Conservation (phyloP, 2,888 invertebrate genomes). For the Calliphora vomitoria region DNA sequence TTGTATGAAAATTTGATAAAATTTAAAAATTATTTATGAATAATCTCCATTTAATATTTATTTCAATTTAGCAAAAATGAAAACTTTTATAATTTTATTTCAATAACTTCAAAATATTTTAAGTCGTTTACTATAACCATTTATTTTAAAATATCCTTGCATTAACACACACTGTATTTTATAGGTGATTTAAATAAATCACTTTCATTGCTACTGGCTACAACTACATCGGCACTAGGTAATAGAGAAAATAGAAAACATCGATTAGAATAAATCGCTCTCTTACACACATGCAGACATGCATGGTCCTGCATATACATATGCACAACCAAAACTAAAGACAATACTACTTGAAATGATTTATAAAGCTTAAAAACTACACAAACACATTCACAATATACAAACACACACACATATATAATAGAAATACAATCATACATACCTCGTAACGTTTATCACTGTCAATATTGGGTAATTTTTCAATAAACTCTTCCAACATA, state of each 20-base stretch:
- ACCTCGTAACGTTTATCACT: constrained; percentile 76
- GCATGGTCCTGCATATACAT: not conserved
- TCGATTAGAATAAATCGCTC: constrained; percentile 56
- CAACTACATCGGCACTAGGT: constrained; percentile 12
- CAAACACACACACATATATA: not conserved
- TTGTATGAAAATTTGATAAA: too few relatives aligned
- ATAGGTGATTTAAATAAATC: constrained; percentile 60
- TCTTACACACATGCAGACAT: not conserved
- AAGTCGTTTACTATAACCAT: too few relatives aligned
- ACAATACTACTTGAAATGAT: constrained; percentile 64
- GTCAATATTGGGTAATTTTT: constrained; percentile 77
- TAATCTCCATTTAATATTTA: too few relatives aligned
- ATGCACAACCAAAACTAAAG: constrained; percentile 33
- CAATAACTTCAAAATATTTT: too few relatives aligned
- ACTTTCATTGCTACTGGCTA: constrained; percentile 31
- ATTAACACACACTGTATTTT: constrained; percentile 36
- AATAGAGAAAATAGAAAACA: constrained; percentile 59
- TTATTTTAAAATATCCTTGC: too few relatives aligned
- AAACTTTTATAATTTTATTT: too few relatives aligned
- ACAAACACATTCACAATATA: constrained; percentile 12
- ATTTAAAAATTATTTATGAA: too few relatives aligned
- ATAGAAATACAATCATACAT: constrained; percentile 24
- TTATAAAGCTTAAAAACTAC: constrained; percentile 57
- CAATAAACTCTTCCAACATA: constrained; percentile 79
- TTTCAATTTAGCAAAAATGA: too few relatives aligned